These are phyloP conservation scores for Plotosus lineatus DNA, from an alignment of 2,113 vertebrate species.

Conservation along the genomic window DNA sequence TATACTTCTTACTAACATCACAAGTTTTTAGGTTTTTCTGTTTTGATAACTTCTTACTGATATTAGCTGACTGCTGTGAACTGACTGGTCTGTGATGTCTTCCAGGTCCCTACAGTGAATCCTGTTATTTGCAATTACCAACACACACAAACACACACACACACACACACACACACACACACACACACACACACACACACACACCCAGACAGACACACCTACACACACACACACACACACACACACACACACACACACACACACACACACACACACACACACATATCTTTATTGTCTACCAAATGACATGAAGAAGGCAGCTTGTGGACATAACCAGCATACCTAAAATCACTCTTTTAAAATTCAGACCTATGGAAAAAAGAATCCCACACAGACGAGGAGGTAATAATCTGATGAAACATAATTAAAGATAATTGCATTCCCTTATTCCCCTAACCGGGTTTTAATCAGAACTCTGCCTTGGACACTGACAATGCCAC, in stretches of 20 bases:
- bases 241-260: slow-evolving; percentile 17
- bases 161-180: not conserved
- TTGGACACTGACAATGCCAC: slow-evolving; percentile 48
- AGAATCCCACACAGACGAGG: not conserved
- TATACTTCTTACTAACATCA: too few species aligned
- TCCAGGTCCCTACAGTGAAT: slow-evolving; percentile 48
- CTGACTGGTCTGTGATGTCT: slow-evolving; percentile 41
- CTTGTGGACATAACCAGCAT: slow-evolving; percentile 39
- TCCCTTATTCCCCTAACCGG: slow-evolving; percentile 55
- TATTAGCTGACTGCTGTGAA: slow-evolving; percentile 29
- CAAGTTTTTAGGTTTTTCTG: too few species aligned
- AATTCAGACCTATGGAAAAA: slow-evolving; percentile 47
- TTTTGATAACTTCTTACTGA: slow-evolving; percentile 41
- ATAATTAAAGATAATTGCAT: slow-evolving; percentile 61
- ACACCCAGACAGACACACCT: slow-evolving; percentile 8
- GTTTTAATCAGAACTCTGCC: slow-evolving; percentile 58
- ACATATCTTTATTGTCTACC: not conserved
- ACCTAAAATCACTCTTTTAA: slow-evolving; percentile 47
- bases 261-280: not conserved
- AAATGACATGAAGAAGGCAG: slow-evolving; percentile 5
- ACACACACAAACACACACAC: slow-evolving; percentile 17
- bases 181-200: not conserved
- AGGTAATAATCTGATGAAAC: slow-evolving; percentile 56
- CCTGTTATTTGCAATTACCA: slow-evolving; percentile 52
- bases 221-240: not conserved